Conservation (phyloP, 37 sponge, comb jelly and placozoan species). For the Aphrocallistes beatrix region DNA sequence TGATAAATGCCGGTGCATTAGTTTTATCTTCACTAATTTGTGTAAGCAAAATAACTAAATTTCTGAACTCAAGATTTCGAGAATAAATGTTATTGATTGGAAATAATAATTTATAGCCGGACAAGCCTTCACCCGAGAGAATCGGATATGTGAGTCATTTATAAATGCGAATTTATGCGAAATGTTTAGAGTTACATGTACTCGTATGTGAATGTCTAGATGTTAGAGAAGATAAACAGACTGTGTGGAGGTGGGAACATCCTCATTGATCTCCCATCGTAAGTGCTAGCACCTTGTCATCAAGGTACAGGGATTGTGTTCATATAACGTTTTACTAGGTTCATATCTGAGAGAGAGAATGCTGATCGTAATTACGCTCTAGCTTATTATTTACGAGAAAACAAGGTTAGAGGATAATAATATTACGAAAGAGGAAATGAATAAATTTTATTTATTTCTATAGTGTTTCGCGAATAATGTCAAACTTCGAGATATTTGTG, state of each 20-base stretch:
- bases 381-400: constrained; percentile 46
- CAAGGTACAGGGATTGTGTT: no score
- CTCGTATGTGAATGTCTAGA: not conserved
- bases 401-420: not conserved
- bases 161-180: not conserved
- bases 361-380: constrained; percentile 68
- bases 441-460: not conserved
- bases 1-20: constrained; percentile 64
- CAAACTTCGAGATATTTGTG: not conserved
- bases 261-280: not conserved
- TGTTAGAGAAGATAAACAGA: not conserved
- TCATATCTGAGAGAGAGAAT: constrained; percentile 14
- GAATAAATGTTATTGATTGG: no score
- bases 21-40: constrained; percentile 27
- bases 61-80: no score
- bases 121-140: constrained; percentile 19
- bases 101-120: constrained; percentile 26
- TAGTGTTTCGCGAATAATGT: not conserved
- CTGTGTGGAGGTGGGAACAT: not conserved
- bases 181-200: not conserved
- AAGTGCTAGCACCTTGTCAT: not conserved
- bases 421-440: not conserved
- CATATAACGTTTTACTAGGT: no score
- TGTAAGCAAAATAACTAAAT: not conserved
- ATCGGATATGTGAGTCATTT: not conserved